Conservation (phyloP, 64 coral and sea anemone species). For the Stichodactyla mertensii region DNA sequence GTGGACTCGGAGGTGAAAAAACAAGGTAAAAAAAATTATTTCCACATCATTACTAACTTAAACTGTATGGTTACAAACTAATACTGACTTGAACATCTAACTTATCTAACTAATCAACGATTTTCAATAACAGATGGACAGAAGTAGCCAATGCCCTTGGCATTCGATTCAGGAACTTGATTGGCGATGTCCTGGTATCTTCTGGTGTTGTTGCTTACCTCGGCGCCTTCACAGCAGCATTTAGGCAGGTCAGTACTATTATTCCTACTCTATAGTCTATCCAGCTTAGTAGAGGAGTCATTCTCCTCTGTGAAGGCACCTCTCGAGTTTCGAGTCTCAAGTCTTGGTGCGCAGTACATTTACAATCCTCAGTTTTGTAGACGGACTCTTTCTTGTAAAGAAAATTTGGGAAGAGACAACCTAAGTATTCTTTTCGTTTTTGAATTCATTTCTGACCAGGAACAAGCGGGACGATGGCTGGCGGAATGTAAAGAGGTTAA, state of each 20-base stretch:
- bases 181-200: constrained; percentile 89
- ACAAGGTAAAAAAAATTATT: constrained; percentile 52
- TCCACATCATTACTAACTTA: neutral
- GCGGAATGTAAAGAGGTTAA: constrained; percentile 49
- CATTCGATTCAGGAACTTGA: constrained; percentile 80
- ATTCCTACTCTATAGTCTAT: no score
- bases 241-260: constrained; percentile 62
- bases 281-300: no score
- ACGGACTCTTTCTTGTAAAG: no score
- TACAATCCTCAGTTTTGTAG: no score
- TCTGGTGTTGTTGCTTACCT: constrained; percentile 94
- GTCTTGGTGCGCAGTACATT: no score
- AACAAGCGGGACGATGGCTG: constrained; percentile 76
- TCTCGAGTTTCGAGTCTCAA: no score
- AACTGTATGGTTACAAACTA: no score
- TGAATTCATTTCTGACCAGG: constrained; percentile 24
- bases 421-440: neutral
- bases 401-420: no score
- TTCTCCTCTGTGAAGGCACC: no score
- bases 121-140: constrained; percentile 61
- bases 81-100: no score
- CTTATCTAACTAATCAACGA: no score
- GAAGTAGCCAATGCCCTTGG: constrained; percentile 88
- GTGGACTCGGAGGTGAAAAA: constrained; percentile 95
- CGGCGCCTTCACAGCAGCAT: constrained; percentile 88